Conservation (phyloP, 2,113 vertebrate genomes). For the Tragelaphus imberbis region DNA sequence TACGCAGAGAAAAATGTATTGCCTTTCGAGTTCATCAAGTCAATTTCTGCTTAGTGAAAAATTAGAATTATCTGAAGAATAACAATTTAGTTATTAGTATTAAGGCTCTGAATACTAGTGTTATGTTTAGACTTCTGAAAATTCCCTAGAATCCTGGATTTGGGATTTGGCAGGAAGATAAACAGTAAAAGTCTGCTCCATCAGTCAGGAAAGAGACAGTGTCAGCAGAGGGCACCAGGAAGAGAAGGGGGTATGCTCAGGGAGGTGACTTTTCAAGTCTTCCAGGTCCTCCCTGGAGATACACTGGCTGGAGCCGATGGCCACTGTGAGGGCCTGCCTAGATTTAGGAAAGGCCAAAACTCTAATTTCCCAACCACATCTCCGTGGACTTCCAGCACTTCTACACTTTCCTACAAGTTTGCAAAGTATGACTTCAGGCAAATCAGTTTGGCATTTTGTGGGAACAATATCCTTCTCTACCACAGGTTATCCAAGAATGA, state of each 20-base stretch:
- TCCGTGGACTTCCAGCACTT: neutral
- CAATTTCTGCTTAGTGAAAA: neutral
- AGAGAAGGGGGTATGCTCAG: neutral
- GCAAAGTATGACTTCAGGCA: neutral
- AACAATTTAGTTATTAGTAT: neutral
- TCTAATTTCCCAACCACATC: neutral
- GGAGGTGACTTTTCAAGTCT: neutral
- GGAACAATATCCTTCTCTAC: neutral
- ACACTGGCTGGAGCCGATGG: neutral
- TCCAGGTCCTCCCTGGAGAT: neutral
- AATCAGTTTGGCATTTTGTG: neutral
- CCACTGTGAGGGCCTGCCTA: neutral
- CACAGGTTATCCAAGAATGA: neutral
- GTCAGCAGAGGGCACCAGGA: neutral
- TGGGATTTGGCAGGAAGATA: neutral
- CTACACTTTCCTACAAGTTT: neutral
- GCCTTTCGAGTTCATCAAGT: neutral
- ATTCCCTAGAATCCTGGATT: neutral
- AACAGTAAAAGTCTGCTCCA: neutral
- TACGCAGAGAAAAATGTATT: neutral
- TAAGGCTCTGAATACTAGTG: neutral
- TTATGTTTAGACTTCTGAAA: neutral
- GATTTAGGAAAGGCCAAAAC: neutral
- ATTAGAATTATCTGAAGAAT: neutral
- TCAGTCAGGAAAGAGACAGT: neutral